Conservation (phyloP, 1,140 invertebrate species). For the Atopsyche davidsoni region DNA sequence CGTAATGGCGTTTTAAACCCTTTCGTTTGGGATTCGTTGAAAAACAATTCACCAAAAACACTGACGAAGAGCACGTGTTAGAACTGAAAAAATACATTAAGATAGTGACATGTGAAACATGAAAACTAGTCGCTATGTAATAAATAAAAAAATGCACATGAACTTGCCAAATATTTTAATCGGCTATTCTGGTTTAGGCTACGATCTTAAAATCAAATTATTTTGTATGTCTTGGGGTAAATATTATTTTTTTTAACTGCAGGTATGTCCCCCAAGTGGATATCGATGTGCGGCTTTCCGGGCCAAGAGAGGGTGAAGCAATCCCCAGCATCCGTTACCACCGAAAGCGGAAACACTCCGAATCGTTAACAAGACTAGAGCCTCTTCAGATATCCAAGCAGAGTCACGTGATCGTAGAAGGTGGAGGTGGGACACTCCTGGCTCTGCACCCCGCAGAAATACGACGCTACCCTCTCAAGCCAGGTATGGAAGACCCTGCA, state of each 20-base stretch:
- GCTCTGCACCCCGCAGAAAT: constrained; percentile 18
- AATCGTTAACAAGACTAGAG: constrained; percentile 20
- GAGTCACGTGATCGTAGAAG: constrained; percentile 23
- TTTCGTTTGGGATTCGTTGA: too few species aligned
- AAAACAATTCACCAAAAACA: too few species aligned
- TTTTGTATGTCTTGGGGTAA: too few species aligned
- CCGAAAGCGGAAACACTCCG: constrained; percentile 23
- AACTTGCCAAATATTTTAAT: too few species aligned
- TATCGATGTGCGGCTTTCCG: constrained; percentile 12
- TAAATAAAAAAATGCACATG: too few species aligned
- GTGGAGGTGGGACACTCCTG: constrained; percentile 18
- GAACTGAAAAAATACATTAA: too few species aligned
- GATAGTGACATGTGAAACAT: too few species aligned
- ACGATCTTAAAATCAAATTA: too few species aligned
- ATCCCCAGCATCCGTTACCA: constrained; percentile 21
- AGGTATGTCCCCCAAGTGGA: constrained; percentile 26
- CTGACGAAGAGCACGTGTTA: too few species aligned
- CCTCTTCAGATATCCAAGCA: constrained; percentile 24
- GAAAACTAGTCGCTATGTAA: too few species aligned
- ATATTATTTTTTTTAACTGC: constrained; percentile 13
- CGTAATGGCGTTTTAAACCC: too few species aligned
- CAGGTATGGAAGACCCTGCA: constrained; percentile 46
- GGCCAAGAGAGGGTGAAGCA: constrained; percentile 13
- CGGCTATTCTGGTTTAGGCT: too few species aligned
- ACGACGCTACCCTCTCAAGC: constrained; percentile 15